Evolutionary conservation across 2,113 vertebrate genomes (phyloP), one percentile per base, ranked within the genome.

Genomic region (Cryptomyrus ogoouensis): DNA sequence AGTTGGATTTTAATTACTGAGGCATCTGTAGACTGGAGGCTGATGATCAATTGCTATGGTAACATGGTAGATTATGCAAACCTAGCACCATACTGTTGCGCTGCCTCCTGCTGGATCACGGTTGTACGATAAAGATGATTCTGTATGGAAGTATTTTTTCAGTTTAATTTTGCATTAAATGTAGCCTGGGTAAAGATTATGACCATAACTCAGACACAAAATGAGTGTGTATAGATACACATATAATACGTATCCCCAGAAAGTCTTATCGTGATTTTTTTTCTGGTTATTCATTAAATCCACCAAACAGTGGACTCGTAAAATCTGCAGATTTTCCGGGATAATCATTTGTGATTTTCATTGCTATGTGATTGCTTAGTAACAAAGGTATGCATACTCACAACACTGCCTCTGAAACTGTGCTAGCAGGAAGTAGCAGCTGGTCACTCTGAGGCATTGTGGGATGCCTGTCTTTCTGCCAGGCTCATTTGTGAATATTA

Each of bases 21-120:
- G 70, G 70, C 70, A 77, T 77, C 70, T 77, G 70, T 17, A 77
- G 70, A 77, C 70, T 39, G 70, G 70, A 77, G 70, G 70, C 70
- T 77, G 70, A 17, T 77, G 70, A 77, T 77, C 70, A 77, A 77
- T 77, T 77, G 70, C 70, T 31, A 77, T 77, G 31, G 70, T 77
- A 77, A 77, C 70, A 39, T 77, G 62, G 24, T 27, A 66, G 62
- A 70, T 80, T 80, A 80, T 19, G 74, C 74, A 80, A 42, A 80
- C 74, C 31, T 8, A 80, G 15, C 35, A 35, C 70, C 70, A 42
- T 42, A 19, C 17, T 80, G 74, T 8, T 42, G 74, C 13, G 3
- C 35, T 39, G 31, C 70, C 15, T 80, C 74, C 74, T 39, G 35
- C 74, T 80, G 74, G 35, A 35, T 80, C 13, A 42, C 4, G 13